Percentiles rank a stretch among this genome's conserved stretches.
These are phyloP conservation scores for Leucosticte australis DNA, from an alignment of 2,113 vertebrate genomes.

Conservation along the genomic window DNA sequence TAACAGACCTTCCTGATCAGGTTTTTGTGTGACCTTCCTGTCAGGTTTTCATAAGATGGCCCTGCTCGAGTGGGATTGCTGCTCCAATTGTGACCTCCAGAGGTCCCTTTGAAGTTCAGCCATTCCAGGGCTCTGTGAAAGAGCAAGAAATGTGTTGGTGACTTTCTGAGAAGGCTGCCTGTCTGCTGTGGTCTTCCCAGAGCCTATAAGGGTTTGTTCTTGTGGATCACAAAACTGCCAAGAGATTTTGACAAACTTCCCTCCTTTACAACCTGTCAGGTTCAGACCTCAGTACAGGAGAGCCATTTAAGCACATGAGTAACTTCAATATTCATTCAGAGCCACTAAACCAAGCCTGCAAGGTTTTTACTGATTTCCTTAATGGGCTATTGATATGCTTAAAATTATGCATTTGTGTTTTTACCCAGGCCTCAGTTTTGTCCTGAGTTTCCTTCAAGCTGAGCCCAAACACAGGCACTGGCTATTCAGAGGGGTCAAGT, in stretches of 20 bases:
- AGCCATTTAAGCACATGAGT: background rate
- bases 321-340: background rate
- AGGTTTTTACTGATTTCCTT: background rate
- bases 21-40: background rate
- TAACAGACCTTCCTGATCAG: background rate
- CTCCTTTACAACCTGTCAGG: background rate
- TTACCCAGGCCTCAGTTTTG: background rate
- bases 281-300: background rate
- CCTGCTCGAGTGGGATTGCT: background rate
- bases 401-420: background rate
- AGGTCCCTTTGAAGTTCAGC: background rate
- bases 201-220: background rate
- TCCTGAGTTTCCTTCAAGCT: background rate
- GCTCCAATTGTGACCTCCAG: background rate
- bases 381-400: background rate
- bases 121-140: background rate
- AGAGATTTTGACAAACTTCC: background rate
- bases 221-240: background rate
- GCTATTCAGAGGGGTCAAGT: accelerated
- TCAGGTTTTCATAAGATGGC: background rate
- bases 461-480: background rate
- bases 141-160: background rate
- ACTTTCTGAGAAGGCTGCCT: background rate
- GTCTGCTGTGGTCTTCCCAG: background rate
- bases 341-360: background rate